Base-by-base conservation (phyloP, 2,113 vertebrate species). In the Rattus rattus region DNA sequence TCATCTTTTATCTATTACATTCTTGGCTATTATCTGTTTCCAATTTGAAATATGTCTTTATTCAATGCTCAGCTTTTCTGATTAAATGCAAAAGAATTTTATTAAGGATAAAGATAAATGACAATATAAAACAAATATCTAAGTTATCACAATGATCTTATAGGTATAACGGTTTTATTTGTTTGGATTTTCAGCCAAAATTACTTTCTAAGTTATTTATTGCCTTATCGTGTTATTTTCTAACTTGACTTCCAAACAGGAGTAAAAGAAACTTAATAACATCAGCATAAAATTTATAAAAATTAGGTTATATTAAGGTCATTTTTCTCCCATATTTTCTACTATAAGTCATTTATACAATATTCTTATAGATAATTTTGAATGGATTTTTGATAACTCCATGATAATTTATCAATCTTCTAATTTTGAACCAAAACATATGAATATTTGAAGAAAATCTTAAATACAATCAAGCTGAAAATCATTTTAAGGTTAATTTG, bases 31-130 rank as follows among this genome's bases (percentile, higher is more conserved):
- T 88, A 47, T 52, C 11, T 47, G 22, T 85, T 94, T 96, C 90
- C 8, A 12, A 36, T 83, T 80, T 92, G 90, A 95, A 69, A 14
- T 52, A 43, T 73, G 20, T 61, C 22, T 73, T 77, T 67, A 80
- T 80, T 14, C 88, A 24, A 1, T 33, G n/a, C 10, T 76, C 70
- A 61, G 36, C 7, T 87, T 84, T 84, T 81, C 30, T 81, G 22
- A 73, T n/a, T 63, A 94, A 95, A 89, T 85, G 63, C 65, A 87
- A 77, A 96, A 65, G 0, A 70, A 13, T 87, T 89, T 92, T 85
- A 49, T 61, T 26, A 59, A 95, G 16, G 59, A 88, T 54, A 83
- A 54, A 8, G 49, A 43, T 26, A 92, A 92, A 92, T 59, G 1
- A 0, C 70, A 28, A 14, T 17, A 52, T 26, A 76, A 94, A 96